These are phyloP conservation scores for Rhabdophis nuchalis DNA, from an alignment of 2,797 vertebrate genomes.

Conservation along the genomic window DNA sequence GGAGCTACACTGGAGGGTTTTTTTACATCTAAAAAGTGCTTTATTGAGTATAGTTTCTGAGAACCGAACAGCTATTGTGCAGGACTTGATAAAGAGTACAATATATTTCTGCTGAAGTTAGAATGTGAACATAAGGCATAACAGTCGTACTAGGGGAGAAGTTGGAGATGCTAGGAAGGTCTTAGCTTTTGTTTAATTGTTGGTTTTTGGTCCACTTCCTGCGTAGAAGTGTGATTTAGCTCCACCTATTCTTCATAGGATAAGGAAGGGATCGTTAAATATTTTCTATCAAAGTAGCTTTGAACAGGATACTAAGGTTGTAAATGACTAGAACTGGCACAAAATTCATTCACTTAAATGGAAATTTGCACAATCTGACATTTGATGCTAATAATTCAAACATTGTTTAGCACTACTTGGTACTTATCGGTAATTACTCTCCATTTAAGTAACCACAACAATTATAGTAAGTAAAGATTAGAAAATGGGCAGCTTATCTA, in stretches of 20 bases:
- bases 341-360: not conserved
- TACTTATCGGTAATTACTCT: not conserved
- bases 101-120: not conserved
- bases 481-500: not conserved
- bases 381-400: conserved; percentile 12
- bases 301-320: not conserved
- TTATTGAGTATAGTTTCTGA: not conserved
- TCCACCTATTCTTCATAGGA: not conserved
- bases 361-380: not conserved
- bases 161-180: not conserved
- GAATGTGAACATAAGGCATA: not conserved
- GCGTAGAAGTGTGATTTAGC: not conserved
- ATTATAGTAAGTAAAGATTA: not conserved
- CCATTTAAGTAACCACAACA: not conserved
- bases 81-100: not conserved
- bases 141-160: not conserved
- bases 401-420: not conserved
- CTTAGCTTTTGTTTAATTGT: not conserved
- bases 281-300: not conserved
- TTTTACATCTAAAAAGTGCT: not conserved
- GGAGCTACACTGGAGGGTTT: not conserved
- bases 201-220: not conserved
- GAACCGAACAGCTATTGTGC: not conserved
- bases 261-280: not conserved
- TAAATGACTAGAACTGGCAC: not conserved